Evolutionary conservation across 1,140 invertebrate species (phyloP).

Genomic region (Saccostrea cuccullata): DNA sequence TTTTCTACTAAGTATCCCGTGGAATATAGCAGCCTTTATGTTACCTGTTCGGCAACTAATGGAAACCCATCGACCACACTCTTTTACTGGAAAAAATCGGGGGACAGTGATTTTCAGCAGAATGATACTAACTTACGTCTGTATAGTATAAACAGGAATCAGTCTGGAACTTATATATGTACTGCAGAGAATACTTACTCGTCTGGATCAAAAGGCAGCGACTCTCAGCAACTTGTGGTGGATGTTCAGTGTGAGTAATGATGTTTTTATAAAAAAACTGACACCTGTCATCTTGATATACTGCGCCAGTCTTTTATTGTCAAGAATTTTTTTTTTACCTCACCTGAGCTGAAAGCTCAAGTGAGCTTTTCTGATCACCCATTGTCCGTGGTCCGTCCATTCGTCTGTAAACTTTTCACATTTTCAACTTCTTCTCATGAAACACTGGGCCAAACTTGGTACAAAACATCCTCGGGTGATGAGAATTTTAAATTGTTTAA

Average conservation of each 20-base stretch:
- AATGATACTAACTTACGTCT: neutral
- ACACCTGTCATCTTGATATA: no score
- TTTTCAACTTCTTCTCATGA: no score
- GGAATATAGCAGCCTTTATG: neutral
- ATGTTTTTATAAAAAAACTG: no score
- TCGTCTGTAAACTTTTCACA: no score
- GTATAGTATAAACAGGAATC: neutral
- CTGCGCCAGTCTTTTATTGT: no score
- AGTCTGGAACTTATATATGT: neutral
- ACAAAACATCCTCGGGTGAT: no score
- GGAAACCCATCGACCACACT: neutral
- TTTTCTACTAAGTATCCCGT: neutral
- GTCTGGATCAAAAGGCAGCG: neutral
- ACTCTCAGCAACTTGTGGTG: neutral
- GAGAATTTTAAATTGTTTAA: no score
- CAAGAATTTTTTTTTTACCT: no score
- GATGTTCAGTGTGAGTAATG: neutral
- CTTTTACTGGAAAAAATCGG: neutral
- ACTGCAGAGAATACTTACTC: neutral
- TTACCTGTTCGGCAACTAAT: neutral
- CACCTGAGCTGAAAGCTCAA: no score
- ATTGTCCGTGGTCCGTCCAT: no score
- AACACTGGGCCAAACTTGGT: no score
- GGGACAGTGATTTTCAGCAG: neutral
- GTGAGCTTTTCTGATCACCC: no score